Evolutionary conservation across 2,888 invertebrate species (phyloP), one percentile per base, ranked within the genome.

Genomic region (Ophion ventricosus): DNA sequence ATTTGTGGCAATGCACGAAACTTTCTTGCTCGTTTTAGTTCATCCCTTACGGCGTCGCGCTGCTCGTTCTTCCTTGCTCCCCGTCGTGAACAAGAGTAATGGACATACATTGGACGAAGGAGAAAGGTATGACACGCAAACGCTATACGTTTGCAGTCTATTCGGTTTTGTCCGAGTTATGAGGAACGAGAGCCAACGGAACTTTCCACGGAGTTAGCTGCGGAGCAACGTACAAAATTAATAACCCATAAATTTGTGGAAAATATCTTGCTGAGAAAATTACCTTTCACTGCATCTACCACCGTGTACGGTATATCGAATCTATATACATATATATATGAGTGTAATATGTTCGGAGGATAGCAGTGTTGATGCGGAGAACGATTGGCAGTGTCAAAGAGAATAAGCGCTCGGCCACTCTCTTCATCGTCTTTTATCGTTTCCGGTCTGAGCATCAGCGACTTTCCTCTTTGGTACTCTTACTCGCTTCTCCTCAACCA

Each of bases 201-300:
- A 74, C 63, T 74, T 64, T 49, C 25, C 70, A 14, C 63, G 3
- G 56, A 67, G 25, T 61, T 54, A 49, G 59, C 72, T 29, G 4
- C 57, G 23, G 83, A 78, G 84, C 86, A 90, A 88, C 89, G 87
- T 90, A 40, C 49, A 89, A 90, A 90, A 90, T 90, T 89, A 90
- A 90, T 90, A 90, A 90, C 88, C 88, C 88, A 90, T 90, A 90
- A 90, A 90, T 90, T 87, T 82, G 77, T 29, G 59, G 73, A 87
- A 29, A 88, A 89, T 88, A 88, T 89, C 76, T 75, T 76, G 85
- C 73, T 61, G 86, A 56, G 89, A 89, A 90, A 90, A 90, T 90
- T 89, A 87, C 87, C 86, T 69, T 57, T 83, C 70, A 67, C 85
- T 20, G 23, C 86, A 83, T 84, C 86, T 86, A 86, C 56, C 79